phyloP scores from a whole-genome alignment of 2,797 vertebrate species.

The Gallinago solitaria region DNA sequence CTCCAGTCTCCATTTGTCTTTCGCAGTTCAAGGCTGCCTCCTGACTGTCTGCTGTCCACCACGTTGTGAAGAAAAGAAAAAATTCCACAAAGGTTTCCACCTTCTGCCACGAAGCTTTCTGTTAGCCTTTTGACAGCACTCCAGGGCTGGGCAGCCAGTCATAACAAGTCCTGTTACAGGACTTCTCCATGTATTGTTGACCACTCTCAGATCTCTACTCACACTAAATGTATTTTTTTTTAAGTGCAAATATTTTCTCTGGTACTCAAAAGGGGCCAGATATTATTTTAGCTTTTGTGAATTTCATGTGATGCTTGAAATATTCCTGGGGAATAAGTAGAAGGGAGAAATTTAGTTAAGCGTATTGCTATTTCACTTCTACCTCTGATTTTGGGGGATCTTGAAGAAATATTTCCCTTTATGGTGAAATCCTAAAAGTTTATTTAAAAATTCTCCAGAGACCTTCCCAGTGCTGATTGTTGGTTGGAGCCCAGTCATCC shows the following conservation, averaged over 20 bases:
- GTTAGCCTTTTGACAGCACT: background rate
- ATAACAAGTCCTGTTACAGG: conserved; percentile 24
- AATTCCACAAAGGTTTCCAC: conserved; percentile 16
- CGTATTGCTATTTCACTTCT: background rate
- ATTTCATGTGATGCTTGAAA: background rate
- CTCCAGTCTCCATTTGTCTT: conserved; percentile 39
- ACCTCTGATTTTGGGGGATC: background rate
- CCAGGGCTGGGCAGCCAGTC: conserved; percentile 12
- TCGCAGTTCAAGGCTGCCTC: background rate
- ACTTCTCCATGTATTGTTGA: background rate
- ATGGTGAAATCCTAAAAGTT: background rate
- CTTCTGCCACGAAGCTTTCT: conserved; percentile 15
- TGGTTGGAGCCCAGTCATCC: background rate
- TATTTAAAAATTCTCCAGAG: background rate
- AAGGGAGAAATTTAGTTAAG: background rate
- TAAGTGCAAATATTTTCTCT: conserved; percentile 9
- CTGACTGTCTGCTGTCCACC: conserved; percentile 23
- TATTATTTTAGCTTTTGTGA: background rate
- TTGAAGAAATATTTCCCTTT: background rate
- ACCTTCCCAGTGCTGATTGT: background rate
- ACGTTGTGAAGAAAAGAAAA: background rate
- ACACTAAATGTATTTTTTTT: background rate
- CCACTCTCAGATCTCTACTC: background rate
- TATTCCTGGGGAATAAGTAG: background rate
- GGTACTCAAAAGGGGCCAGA: background rate